Percentiles rank a stretch among this genome's conserved stretches.
Evolutionary conservation across 1,140 invertebrate species (phyloP).

Genomic region (Pseudomyrmex flavicornis): DNA sequence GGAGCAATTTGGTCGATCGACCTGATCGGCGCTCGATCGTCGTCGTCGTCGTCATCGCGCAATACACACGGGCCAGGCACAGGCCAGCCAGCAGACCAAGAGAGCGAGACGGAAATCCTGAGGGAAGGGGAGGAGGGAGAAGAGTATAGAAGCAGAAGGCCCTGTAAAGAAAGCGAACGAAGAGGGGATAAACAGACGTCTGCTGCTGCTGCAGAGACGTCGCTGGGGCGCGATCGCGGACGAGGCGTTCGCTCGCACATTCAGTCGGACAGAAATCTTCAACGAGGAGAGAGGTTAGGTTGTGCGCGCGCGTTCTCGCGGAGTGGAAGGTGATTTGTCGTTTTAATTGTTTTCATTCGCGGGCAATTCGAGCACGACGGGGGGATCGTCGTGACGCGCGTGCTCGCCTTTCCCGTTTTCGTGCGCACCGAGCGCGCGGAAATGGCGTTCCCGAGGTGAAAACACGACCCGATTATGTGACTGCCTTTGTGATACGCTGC

Average conservation of each 20-base stretch:
- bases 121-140: background rate
- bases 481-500: conserved; percentile 18
- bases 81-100: background rate
- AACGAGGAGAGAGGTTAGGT: background rate
- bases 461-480: background rate
- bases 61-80: background rate
- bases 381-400: background rate
- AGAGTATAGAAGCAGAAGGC: conserved; percentile 5
- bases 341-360: too few species aligned
- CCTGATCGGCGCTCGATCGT: conserved; percentile 2
- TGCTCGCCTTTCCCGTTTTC: background rate
- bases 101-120: conserved; percentile 10
- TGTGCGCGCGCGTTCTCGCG: too few species aligned
- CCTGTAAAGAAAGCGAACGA: conserved; percentile 16
- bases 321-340: too few species aligned
- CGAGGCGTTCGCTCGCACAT: conserved; percentile 23
- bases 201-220: conserved; percentile 10
- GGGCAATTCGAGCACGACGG: too few species aligned
- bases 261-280: conserved; percentile 61
- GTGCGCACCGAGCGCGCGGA: background rate
- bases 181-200: conserved; percentile 70
- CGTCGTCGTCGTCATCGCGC: background rate
- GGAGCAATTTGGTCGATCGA: background rate
- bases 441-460: background rate
- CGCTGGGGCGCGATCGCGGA: conserved; percentile 63